phyloP scores from a whole-genome alignment of 1,140 invertebrate genomes.

The Cryptotermes secundus region DNA sequence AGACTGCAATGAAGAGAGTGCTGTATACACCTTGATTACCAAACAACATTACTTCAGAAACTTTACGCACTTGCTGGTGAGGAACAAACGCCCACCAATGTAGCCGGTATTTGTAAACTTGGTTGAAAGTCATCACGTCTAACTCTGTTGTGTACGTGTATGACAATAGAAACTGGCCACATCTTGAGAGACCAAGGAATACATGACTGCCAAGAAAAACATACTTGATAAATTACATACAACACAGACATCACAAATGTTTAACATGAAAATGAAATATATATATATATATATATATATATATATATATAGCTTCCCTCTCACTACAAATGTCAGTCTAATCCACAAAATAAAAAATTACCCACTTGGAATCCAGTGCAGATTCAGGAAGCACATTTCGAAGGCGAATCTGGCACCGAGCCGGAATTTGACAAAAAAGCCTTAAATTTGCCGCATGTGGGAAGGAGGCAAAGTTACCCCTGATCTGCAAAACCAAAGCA shows the following conservation, averaged over 20 bases:
- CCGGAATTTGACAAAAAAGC: neutral
- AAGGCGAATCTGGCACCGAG: slow-evolving; percentile 1
- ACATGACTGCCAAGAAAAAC: slow-evolving; percentile 63
- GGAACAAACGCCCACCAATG: slow-evolving; percentile 73
- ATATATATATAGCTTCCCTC: too few species aligned
- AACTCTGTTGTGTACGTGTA: slow-evolving; percentile 68
- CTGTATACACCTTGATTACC: slow-evolving; percentile 62
- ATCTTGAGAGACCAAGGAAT: slow-evolving; percentile 90
- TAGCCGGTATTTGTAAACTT: slow-evolving; percentile 59
- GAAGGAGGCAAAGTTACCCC: neutral
- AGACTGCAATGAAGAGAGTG: slow-evolving; percentile 63
- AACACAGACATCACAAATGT: neutral
- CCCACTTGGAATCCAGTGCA: slow-evolving; percentile 20
- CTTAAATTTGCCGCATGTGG: slow-evolving; percentile 10
- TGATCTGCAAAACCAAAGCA: neutral
- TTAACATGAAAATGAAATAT: too few species aligned
- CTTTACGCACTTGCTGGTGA: slow-evolving; percentile 59
- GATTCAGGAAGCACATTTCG: slow-evolving; percentile 21
- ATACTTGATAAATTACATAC: neutral
- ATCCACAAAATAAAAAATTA: neutral
- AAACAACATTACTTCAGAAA: slow-evolving; percentile 67
- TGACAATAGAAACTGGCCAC: slow-evolving; percentile 87
- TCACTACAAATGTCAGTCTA: neutral
- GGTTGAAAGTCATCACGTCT: slow-evolving; percentile 54
- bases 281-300: too few species aligned